A percentile compares a stretch with the other conserved stretches of the same genome.
These are phyloP conservation scores for Ciconia boyciana DNA, from an alignment of 2,113 vertebrate genomes.

Conservation along the genomic window DNA sequence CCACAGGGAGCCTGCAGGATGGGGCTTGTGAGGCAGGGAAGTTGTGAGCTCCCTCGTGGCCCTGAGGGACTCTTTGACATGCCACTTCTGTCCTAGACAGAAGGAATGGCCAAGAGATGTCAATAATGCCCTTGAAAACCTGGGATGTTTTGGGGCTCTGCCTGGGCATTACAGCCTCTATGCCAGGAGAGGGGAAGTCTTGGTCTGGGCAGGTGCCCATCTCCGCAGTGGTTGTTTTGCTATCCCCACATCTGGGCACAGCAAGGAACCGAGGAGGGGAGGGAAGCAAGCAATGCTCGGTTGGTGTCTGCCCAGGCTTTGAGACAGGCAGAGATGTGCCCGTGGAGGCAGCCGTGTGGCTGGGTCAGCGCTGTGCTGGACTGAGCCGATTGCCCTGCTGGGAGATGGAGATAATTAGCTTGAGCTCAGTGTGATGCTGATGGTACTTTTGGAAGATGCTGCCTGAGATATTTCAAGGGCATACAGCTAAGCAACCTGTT, in stretches of 20 bases:
- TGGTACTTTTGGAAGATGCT: slow-evolving; percentile 9
- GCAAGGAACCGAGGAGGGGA: not conserved
- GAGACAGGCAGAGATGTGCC: not conserved
- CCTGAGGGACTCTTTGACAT: not conserved
- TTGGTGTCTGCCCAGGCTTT: not conserved
- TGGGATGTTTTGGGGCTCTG: not conserved
- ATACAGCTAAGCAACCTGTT: slow-evolving; percentile 7
- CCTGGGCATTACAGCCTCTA: rapidly evolving
- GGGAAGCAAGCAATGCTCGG: not conserved
- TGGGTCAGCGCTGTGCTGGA: not conserved
- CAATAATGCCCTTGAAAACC: not conserved
- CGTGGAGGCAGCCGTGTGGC: not conserved
- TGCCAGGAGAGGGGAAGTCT: not conserved
- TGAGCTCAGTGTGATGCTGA: not conserved
- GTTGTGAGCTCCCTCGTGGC: not conserved
- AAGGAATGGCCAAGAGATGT: not conserved
- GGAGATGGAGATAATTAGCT: slow-evolving; percentile 23
- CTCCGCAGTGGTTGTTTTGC: not conserved
- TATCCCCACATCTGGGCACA: not conserved
- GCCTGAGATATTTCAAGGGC: slow-evolving; percentile 33
- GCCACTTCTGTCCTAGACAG: not conserved
- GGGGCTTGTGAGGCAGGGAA: not conserved
- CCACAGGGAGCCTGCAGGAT: not conserved
- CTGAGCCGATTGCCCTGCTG: not conserved
- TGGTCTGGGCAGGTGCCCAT: not conserved